These are phyloP conservation scores for Sarcophaga caerulescens DNA, from an alignment of 2,888 invertebrate species.

Conservation along the genomic window DNA sequence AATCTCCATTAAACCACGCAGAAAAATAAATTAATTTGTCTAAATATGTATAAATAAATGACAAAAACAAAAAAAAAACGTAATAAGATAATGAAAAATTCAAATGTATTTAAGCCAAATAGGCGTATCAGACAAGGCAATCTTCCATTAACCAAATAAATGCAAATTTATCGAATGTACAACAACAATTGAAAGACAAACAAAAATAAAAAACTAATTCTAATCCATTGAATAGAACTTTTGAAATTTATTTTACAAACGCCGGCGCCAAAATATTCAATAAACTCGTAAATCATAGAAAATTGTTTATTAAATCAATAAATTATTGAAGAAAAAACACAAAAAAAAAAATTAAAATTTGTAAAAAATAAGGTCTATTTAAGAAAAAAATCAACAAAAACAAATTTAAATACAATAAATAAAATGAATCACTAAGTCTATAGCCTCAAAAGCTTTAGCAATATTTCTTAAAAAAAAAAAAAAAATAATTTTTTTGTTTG, in stretches of 20 bases:
- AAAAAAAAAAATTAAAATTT: not conserved
- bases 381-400: not conserved
- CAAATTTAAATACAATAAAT: too few relatives aligned
- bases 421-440: too few relatives aligned
- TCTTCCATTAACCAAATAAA: slow-evolving; percentile 48
- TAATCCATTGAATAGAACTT: slow-evolving; percentile 26
- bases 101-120: slow-evolving; percentile 45
- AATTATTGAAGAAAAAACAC: slow-evolving; percentile 18
- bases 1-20: slow-evolving; percentile 49
- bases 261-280: slow-evolving; percentile 60
- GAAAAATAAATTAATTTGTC: slow-evolving; percentile 51
- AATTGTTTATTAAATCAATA: slow-evolving; percentile 40
- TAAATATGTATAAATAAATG: slow-evolving; percentile 2
- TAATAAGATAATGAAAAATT: not conserved
- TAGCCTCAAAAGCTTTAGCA: not conserved
- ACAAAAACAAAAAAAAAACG: not conserved
- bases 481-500: slow-evolving; percentile 8
- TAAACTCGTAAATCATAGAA: slow-evolving; percentile 42
- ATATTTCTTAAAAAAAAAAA: too few relatives aligned
- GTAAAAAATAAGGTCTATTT: slow-evolving; percentile 10
- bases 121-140: slow-evolving; percentile 68
- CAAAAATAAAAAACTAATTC: slow-evolving; percentile 10
- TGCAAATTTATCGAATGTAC: not conserved
- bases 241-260: slow-evolving; percentile 20
- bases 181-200: not conserved